Base-by-base conservation (phyloP, 1,140 invertebrate species). In the Ceratosolen fusciceps region DNA sequence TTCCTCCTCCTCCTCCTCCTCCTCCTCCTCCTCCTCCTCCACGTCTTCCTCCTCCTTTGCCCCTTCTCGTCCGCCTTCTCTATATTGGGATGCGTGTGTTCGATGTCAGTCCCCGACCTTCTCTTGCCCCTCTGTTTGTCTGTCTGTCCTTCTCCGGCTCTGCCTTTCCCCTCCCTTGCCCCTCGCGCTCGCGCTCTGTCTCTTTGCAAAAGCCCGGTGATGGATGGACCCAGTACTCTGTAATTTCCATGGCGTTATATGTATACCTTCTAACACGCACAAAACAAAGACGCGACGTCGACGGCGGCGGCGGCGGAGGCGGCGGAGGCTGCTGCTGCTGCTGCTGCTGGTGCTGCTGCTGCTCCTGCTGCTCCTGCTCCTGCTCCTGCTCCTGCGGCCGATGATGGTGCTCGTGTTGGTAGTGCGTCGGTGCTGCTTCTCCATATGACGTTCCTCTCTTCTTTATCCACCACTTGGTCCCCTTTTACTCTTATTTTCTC, bases 211-310 rank as follows among this genome's bases (percentile, higher is more conserved):
- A 82, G 82, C 83, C 83, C 83, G 77, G 80, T 89, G 88, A 89
- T 89, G 87, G 88, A 89, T 89, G 87, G 84, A 85, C 83, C 83
- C 71, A 83, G 85, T 84, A 90, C 83, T 85, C 87, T 90, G 85
- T 90, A 90, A 90, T 90, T 90, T 89, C 72, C 73, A 83, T 88
- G 87, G 88, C 88, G 89, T 90, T 90, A 89, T 88, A 86, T 88
- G 86, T 87, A 84, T 87, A 85, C 83, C 87, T 83, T 74, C 84
- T 86, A 85, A 88, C 87, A 84, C 84, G 85, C 82, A 84, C 82
- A 83, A 81, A 80, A 82, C 82, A 78, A 79, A 65, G 60, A 65
- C 34, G 60, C 31, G 31, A 21, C 39, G 21, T 26, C 16, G 21
- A 37, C 75, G n/a, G n/a, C n/a, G n/a, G n/a, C n/a, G n/a, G n/a